Conservation (phyloP, 1,140 invertebrate genomes). For the Formica selysi region DNA sequence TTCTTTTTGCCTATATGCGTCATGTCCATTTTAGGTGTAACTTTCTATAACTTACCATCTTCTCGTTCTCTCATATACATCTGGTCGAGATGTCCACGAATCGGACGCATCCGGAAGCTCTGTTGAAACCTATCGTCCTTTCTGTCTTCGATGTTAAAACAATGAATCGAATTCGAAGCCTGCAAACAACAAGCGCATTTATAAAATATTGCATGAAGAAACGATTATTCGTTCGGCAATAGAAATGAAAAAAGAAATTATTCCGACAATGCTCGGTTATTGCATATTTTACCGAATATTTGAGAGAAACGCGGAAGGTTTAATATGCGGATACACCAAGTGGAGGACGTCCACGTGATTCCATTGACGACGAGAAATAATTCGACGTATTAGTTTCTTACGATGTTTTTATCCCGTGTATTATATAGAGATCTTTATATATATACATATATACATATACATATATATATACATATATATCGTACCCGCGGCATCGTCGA, state of each 20-base stretch:
- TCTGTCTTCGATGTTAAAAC: not conserved
- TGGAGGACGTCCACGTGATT: conserved; percentile 37
- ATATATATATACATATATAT: not conserved
- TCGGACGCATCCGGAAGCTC: conserved; percentile 11
- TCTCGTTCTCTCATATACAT: conserved; percentile 1
- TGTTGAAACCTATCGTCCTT: conserved; percentile 34
- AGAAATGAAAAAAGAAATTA: conserved; percentile 6
- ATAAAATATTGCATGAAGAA: not conserved
- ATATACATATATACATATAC: conserved; percentile 33
- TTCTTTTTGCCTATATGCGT: not conserved
- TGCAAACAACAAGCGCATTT: conserved; percentile 24
- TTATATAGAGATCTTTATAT: conserved; percentile 44
- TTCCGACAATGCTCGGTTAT: not conserved
- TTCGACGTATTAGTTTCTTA: conserved; percentile 58
- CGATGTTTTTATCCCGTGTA: conserved; percentile 55
- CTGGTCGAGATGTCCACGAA: conserved; percentile 50
- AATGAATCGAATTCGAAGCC: conserved; percentile 1
- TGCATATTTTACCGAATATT: conserved; percentile 7
- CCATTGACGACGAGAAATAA: conserved; percentile 37
- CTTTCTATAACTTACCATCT: not conserved
- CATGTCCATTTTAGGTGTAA: conserved; percentile 22
- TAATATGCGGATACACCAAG: conserved; percentile 44
- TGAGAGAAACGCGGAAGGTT: conserved; percentile 32
- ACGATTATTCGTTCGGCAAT: conserved; percentile 20
- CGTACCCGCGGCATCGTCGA: not conserved